Percentiles rank a stretch among this genome's conserved stretches.
Evolutionary conservation across 2,888 invertebrate species (phyloP).

Genomic region (Cosmorhoe ocellata): DNA sequence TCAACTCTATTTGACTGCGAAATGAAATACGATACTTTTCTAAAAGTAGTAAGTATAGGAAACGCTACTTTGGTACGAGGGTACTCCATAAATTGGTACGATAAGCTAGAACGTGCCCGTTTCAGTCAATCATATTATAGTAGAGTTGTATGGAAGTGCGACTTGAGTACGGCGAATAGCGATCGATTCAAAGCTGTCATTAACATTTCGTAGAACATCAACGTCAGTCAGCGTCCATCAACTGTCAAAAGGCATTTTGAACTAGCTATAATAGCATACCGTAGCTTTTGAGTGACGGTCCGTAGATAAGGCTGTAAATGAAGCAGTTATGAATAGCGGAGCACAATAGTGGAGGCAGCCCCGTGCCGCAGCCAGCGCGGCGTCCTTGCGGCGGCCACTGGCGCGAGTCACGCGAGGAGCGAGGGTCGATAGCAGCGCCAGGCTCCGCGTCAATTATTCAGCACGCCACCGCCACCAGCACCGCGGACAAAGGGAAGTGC

Average conservation of each 20-base stretch:
- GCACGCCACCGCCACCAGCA: slow-evolving; percentile 63
- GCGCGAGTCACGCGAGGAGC: slow-evolving; percentile 70
- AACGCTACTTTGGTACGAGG: no score
- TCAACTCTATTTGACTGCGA: no score
- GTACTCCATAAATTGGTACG: not conserved
- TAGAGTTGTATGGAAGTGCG: slow-evolving; percentile 1
- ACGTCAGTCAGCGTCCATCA: slow-evolving; percentile 13
- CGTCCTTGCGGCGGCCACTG: slow-evolving; percentile 73
- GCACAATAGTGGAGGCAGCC: slow-evolving; percentile 40
- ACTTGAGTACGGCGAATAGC: slow-evolving; percentile 13
- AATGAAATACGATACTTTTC: no score
- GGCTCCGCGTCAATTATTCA: slow-evolving; percentile 78
- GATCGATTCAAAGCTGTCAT: slow-evolving; percentile 28
- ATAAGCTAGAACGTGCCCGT: not conserved
- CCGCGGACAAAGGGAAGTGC: slow-evolving; percentile 66
- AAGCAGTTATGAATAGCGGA: slow-evolving; percentile 32
- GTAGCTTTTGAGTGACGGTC: slow-evolving; percentile 21
- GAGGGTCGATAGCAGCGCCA: slow-evolving; percentile 78
- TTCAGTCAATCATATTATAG: not conserved
- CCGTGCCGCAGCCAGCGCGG: slow-evolving; percentile 76
- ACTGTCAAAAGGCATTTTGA: slow-evolving; percentile 16
- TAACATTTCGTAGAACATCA: slow-evolving; percentile 33
- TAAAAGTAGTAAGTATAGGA: no score
- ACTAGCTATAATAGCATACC: slow-evolving; percentile 13
- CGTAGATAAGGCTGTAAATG: slow-evolving; percentile 22